Conservation (phyloP, 1,140 invertebrate genomes). For the Drosophila rhopaloa region DNA sequence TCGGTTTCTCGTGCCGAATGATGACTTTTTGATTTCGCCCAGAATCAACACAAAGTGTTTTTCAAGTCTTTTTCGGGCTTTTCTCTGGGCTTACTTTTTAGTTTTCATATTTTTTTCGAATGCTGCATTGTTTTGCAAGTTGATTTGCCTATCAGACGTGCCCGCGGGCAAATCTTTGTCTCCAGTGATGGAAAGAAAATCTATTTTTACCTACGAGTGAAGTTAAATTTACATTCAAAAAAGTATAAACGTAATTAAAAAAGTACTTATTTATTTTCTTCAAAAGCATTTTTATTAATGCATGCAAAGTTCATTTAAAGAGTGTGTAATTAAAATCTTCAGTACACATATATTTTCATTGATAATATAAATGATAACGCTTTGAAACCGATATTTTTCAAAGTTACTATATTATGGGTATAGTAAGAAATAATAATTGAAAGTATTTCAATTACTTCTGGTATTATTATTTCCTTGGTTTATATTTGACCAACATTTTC, state of each 20-base stretch:
- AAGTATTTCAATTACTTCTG: no score
- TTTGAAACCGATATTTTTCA: no score
- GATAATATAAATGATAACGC: no score
- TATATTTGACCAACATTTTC: constrained; percentile 19
- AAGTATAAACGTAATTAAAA: no score
- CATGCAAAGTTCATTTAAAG: no score
- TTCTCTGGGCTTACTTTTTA: constrained; percentile 17
- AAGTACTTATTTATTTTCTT: no score
- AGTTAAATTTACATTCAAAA: neutral
- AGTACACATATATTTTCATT: no score
- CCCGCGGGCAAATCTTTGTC: constrained; percentile 15
- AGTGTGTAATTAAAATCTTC: no score
- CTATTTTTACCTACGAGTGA: neutral
- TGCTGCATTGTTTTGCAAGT: constrained; percentile 51
- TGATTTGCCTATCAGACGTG: constrained; percentile 47
- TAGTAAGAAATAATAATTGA: no score
- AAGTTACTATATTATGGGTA: no score
- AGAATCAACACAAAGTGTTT: constrained; percentile 70
- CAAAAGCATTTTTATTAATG: no score
- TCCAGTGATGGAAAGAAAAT: neutral
- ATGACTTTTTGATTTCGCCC: constrained; percentile 77
- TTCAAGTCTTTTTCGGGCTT: constrained; percentile 39
- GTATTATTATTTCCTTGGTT: no score
- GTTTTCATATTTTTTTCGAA: constrained; percentile 7
- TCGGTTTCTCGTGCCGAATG: constrained; percentile 59